Base-by-base conservation (phyloP, 2,888 invertebrate species). In the Leucania comma region DNA sequence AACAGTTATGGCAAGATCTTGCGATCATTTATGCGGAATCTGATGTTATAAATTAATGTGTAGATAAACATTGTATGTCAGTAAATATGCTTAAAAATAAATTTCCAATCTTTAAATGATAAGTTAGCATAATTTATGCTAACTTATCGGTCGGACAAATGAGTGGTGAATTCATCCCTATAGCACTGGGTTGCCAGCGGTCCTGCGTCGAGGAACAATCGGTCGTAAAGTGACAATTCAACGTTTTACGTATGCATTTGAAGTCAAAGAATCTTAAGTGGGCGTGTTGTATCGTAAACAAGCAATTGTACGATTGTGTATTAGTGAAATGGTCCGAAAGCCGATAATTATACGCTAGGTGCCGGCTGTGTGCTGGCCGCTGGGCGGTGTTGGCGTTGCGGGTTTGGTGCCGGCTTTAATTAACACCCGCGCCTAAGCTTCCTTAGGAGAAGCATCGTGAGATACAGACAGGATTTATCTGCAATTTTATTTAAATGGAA, bases 161-260 rank as follows among this genome's bases (percentile, higher is more conserved):
- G 64, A 88, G 87, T 84, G 84, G 80, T 82, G 84, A 85, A 81
- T 82, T 76, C 75, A 84, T 85, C 87, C 83, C 83, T 88, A 89
- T 90, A 88, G 87, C 88, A 82, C 85, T 81, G 84, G 77, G 75
- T 79, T 76, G 81, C 81, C 78, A 75, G 82, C 81, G 78, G 78
- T 61, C 46, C 54, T 63, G 42, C 78, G 83, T 75, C 70, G 80
- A 64, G 64, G 86, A 86, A 91, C 91, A 90, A 91, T 90, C 81
- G 90, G 87, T 90, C 90, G 90, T 91, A 91, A 91, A 90, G 87
- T 90, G 90, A 90, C 90, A 90, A 87, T 89, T 85, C 84, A 83
- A 83, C 83, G 83, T 80, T 82, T 82, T 72, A 80, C 80, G 80
- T 78, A 76, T 79, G 69, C 66, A 78, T 71, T 75, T 74, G 77